Conservation (phyloP, 2,113 vertebrate species). For the Notechis scutatus region DNA sequence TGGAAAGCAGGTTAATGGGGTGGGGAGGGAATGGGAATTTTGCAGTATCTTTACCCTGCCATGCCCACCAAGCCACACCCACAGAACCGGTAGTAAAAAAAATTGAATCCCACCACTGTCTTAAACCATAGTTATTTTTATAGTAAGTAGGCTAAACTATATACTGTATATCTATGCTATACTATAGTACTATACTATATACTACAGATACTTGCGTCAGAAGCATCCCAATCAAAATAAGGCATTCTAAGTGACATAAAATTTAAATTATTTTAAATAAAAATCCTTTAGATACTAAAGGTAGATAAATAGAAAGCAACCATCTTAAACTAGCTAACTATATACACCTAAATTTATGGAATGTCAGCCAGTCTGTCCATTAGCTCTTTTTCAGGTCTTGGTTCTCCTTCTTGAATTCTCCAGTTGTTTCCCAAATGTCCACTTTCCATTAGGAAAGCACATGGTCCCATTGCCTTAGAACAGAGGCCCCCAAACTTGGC, state of each 20-base stretch:
- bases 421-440: background rate
- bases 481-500: too few species aligned
- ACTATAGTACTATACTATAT: background rate
- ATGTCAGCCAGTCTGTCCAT: background rate
- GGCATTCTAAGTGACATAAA: background rate
- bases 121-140: background rate
- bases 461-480: background rate
- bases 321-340: background rate
- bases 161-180: too few species aligned
- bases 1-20: too few species aligned
- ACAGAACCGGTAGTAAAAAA: too few species aligned
- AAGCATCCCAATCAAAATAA: background rate
- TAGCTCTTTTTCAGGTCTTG: too few species aligned
- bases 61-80: too few species aligned
- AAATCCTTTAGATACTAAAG: background rate
- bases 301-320: background rate
- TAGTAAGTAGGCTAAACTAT: background rate
- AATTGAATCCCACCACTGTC: too few species aligned
- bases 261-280: background rate
- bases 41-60: too few species aligned
- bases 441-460: background rate
- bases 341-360: background rate
- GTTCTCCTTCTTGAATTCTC: background rate
- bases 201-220: background rate
- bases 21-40: too few species aligned